Evolutionary conservation across 35 echinoderm and acorn worm genomes (phyloP), one percentile per base, ranked within the genome.

Genomic region (Apostichopus californicus): DNA sequence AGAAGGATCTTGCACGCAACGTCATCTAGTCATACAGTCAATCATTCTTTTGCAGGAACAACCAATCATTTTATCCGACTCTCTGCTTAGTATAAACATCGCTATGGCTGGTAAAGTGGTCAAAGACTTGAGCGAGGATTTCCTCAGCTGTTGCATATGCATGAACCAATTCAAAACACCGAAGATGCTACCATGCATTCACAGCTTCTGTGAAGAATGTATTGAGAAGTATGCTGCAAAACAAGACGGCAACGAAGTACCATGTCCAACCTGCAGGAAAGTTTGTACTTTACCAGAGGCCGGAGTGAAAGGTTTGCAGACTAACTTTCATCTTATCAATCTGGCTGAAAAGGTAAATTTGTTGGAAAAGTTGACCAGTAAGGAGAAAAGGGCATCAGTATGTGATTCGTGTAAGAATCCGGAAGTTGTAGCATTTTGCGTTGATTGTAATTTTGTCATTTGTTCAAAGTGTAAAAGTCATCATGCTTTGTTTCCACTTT

Each of bases 231-330:
- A 85, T 18, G 81, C n/a, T 5, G 13, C 55, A 85, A 85, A 5
- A 18, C 58, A 18, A 59, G 5, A 60, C 1, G 58, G 14, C 9
- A 58, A 24, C n/a, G n/a, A 85, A 52, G 3, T 85, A 24, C 15
- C 54, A 18, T 85, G 81, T 25, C 81, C 81, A 5, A 59, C 58
- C 20, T 85, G 81, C n/a, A 57, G 55, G 22, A 58, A 18, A 17
- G 55, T 85, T n/a, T 85, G 5, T 85, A 17, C 57, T 3, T 59
- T 85, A 17, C 21, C 81, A 6, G 10, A 58, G 8, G 18, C 28
- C 17, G 81, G 81, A n/a, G 81, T 85, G 2, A 85, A 85, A 85
- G 81, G 56, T 54, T 23, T 85, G 6, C 54, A 85, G 58, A 85
- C 81, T n/a, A 85, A 85, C 54, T 85, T 85, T 85, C 58, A 85